A percentile compares a stretch with the other conserved stretches of the same genome.
Conservation (phyloP, 2,113 vertebrate genomes). For the Trematocara nigrifrons region DNA sequence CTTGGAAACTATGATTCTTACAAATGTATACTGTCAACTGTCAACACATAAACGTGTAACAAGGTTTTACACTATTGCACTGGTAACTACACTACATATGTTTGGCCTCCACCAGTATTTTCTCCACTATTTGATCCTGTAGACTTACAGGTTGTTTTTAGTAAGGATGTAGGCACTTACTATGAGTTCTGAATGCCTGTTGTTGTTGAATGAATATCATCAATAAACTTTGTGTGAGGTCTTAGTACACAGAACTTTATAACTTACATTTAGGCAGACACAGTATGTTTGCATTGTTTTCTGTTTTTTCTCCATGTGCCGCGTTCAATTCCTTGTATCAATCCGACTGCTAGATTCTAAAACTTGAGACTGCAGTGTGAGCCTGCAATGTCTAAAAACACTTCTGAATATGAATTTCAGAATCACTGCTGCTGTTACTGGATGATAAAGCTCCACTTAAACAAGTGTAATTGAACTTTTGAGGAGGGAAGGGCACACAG, state of each 20-base stretch:
- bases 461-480: constrained; percentile 20
- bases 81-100: background rate
- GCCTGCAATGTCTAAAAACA: background rate
- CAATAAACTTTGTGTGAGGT: background rate
- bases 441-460: constrained; percentile 2
- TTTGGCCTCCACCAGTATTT: background rate
- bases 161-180: background rate
- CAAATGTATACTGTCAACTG: background rate
- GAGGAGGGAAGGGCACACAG: background rate
- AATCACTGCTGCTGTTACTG: background rate
- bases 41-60: background rate
- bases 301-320: background rate
- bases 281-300: background rate
- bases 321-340: fast-evolving
- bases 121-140: background rate
- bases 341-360: background rate
- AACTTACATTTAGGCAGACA: background rate
- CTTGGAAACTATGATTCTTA: background rate
- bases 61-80: background rate
- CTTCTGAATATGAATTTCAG: background rate
- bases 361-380: background rate
- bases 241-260: background rate
- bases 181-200: background rate
- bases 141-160: background rate
- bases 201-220: background rate